Percentiles rank a stretch among this genome's conserved stretches.
Conservation (phyloP, 1,140 invertebrate genomes). For the Sycophaga agraensis region DNA sequence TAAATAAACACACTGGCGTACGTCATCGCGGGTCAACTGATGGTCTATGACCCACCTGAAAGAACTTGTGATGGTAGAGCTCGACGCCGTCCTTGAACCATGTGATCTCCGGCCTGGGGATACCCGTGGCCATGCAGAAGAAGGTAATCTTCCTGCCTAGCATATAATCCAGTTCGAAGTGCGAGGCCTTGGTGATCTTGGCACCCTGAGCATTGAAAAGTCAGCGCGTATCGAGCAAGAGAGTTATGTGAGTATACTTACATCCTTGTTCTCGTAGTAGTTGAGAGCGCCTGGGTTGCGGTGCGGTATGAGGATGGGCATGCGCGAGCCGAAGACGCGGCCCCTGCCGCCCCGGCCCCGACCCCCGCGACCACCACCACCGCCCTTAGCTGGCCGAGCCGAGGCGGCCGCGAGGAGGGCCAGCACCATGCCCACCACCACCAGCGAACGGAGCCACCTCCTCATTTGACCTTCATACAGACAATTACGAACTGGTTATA, state of each 20-base stretch:
- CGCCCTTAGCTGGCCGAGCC: slow-evolving; percentile 41
- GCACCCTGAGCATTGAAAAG: slow-evolving; percentile 69
- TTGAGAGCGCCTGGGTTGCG: slow-evolving; percentile 65
- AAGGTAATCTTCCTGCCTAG: slow-evolving; percentile 91
- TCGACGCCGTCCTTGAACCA: slow-evolving; percentile 93
- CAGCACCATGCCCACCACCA: slow-evolving; percentile 2
- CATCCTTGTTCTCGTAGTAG: slow-evolving; percentile 75
- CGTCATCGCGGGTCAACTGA: no score
- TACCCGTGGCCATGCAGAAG: slow-evolving; percentile 82
- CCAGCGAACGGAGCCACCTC: neutral
- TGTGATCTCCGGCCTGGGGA: slow-evolving; percentile 82
- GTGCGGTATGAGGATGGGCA: slow-evolving; percentile 67
- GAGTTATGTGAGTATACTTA: slow-evolving; percentile 51
- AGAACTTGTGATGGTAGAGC: slow-evolving; percentile 82
- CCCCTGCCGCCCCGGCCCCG: slow-evolving; percentile 49
- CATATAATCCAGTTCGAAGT: slow-evolving; percentile 91
- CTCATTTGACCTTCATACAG: slow-evolving; percentile 25
- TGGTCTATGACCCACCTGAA: slow-evolving; percentile 82
- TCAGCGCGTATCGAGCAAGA: no score
- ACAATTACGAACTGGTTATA: no score
- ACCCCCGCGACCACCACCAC: slow-evolving; percentile 47
- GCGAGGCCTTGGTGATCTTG: slow-evolving; percentile 83
- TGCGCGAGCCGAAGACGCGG: slow-evolving; percentile 57
- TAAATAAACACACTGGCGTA: no score
- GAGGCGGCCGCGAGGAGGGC: neutral